These are phyloP conservation scores for Cotesia glomerata DNA, from an alignment of 1,140 invertebrate genomes.

Conservation along the genomic window DNA sequence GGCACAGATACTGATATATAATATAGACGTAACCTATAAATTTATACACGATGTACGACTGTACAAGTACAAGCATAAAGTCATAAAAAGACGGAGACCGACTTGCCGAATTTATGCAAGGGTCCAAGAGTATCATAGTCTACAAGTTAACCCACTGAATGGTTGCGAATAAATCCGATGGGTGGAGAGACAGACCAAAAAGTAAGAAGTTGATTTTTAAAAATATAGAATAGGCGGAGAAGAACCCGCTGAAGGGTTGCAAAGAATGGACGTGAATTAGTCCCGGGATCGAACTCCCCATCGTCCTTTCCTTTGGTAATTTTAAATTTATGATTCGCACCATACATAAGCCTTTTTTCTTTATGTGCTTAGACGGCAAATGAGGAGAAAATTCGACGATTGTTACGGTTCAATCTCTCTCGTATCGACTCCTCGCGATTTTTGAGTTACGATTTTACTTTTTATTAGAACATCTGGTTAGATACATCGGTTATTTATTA, in stretches of 20 bases:
- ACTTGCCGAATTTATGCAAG: constrained; percentile 14
- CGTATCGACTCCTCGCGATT: constrained; percentile 1
- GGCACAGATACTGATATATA: neutral
- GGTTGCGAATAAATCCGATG: constrained; percentile 16
- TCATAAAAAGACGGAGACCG: neutral
- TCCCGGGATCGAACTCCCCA: constrained; percentile 52
- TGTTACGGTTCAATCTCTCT: constrained; percentile 13
- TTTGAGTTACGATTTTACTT: constrained; percentile 1
- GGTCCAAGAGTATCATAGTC: constrained; percentile 1
- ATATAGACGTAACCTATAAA: neutral
- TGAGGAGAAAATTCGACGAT: constrained; percentile 16
- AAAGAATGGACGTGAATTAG: constrained; percentile 51
- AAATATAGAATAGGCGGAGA: constrained; percentile 18
- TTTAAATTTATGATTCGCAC: constrained; percentile 50
- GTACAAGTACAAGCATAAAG: neutral
- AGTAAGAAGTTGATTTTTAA: constrained; percentile 9
- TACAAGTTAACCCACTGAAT: constrained; percentile 2
- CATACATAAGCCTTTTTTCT: constrained; percentile 2
- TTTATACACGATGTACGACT: neutral
- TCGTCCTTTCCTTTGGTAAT: constrained; percentile 36
- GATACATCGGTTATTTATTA: neutral
- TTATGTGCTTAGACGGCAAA: constrained; percentile 5
- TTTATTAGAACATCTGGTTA: neutral
- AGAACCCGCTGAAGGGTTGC: constrained; percentile 36
- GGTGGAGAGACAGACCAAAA: constrained; percentile 14